phyloP scores from a whole-genome alignment of 2,797 vertebrate species.

The Leucoraja ocellata region DNA sequence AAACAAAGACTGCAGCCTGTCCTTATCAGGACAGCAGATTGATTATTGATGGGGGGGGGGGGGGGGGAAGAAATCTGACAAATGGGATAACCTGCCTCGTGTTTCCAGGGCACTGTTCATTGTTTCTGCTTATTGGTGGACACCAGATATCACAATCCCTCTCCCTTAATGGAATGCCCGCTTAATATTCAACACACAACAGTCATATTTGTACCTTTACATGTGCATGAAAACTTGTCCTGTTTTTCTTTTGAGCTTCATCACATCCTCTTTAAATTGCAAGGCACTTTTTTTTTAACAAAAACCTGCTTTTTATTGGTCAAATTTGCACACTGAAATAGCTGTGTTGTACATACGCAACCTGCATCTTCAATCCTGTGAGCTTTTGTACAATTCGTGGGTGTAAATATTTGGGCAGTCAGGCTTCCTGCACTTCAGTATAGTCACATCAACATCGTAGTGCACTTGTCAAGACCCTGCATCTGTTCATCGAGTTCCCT shows the following conservation, averaged over 20 bases:
- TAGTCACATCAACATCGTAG: neutral
- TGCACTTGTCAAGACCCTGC: neutral
- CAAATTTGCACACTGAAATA: neutral
- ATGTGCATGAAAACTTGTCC: neutral
- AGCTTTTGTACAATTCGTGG: neutral
- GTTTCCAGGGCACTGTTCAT: neutral
- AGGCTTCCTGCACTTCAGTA: neutral
- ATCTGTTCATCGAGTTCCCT: neutral
- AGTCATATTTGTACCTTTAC: neutral
- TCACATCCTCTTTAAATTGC: neutral
- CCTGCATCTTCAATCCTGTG: neutral
- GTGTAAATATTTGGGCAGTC: neutral
- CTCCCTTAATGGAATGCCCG: neutral
- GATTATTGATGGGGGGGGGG: neutral
- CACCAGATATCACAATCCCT: neutral
- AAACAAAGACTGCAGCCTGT: constrained; percentile 24
- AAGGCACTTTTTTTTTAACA: neutral
- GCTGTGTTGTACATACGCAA: neutral
- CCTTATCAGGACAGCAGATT: constrained; percentile 15
- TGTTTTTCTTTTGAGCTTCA: neutral
- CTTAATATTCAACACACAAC: neutral
- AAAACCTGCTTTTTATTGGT: neutral
- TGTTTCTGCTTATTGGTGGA: neutral
- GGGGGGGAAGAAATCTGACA: neutral
- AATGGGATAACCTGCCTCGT: neutral